Base-by-base conservation (phyloP, 2,113 vertebrate species). In the Electrona antarctica region DNA sequence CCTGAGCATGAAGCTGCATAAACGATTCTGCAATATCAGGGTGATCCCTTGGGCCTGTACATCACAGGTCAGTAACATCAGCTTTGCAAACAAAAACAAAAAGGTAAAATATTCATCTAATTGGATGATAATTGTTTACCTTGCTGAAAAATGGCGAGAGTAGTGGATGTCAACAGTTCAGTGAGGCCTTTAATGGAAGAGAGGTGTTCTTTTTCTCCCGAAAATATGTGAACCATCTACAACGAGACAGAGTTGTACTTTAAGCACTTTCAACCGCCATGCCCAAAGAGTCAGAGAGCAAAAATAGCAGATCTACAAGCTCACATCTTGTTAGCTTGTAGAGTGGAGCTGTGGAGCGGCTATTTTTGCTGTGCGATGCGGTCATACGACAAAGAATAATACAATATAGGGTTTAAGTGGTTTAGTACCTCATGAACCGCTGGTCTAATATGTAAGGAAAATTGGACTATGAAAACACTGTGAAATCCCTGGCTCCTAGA, bases 21-120 rank as follows among this genome's bases (percentile, higher is more conserved):
- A 99, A 99, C 78, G 98, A 98, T 93, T 98, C 98, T 88, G 96
- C 97, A 91, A 99, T 95, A 93, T 99, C 98, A 87, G 98, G 98
- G 94, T 98, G 96, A 93, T 99, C 95, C 92, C 97, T 96, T 83
- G 95, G 94, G 90, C 95, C 98, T 99, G 95, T 88, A 82, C 92
- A 89, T 95, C 21, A 94, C 33, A 41, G 33, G 33, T 41, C 33
- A 55, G 2, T 65, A 89, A 94, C 60, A 93, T 85, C 60, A 41
- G 5, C n/a, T 64, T 2, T 72, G 56, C 14, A 13, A 14, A 61
- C 8, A 51, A 1, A 66, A 9, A 52, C 1, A 0, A 0, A 11
- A 4, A 15, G 55, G 3, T 68, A 1, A 1, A 49, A 71, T 7
- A 9, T 46, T 21, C 11, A 7, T 0, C 7, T 29, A 3, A 10